A percentile compares a stretch with the other conserved stretches of the same genome.
These are phyloP conservation scores for Microcebus griseorufus DNA, from an alignment of 2,113 vertebrate species.

Conservation along the genomic window DNA sequence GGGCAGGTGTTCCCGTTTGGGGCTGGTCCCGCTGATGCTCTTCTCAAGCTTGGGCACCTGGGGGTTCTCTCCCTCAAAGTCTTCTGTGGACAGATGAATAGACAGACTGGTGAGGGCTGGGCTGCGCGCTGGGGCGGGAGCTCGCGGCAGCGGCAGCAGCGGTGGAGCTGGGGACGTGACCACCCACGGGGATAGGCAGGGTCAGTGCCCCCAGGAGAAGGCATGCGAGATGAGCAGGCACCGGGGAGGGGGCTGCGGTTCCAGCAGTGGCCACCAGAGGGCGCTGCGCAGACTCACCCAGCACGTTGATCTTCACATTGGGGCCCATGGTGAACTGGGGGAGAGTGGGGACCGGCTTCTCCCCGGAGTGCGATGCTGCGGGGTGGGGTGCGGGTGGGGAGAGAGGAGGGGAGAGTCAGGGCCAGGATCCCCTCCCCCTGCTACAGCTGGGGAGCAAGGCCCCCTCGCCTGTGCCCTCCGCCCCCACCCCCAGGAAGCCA, in stretches of 20 bases:
- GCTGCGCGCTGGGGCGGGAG: not conserved
- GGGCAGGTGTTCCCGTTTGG: slow-evolving; percentile 94
- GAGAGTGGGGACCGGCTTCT: slow-evolving; percentile 92
- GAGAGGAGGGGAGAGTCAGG: slow-evolving; percentile 77
- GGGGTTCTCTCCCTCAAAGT: slow-evolving; percentile 88
- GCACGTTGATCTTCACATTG: slow-evolving; percentile 94
- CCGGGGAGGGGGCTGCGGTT: slow-evolving; percentile 67
- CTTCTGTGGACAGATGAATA: slow-evolving; percentile 84
- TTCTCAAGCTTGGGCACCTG: slow-evolving; percentile 97
- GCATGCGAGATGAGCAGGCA: slow-evolving; percentile 61
- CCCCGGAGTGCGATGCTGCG: slow-evolving; percentile 91
- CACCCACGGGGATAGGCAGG: slow-evolving; percentile 41
- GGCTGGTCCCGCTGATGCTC: slow-evolving; percentile 97
- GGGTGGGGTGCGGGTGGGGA: slow-evolving; percentile 75
- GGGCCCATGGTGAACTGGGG: slow-evolving; percentile 96
- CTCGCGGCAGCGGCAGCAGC: slow-evolving; percentile 56
- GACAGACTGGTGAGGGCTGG: slow-evolving; percentile 36
- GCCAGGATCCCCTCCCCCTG: slow-evolving; percentile 58
- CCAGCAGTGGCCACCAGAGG: slow-evolving; percentile 78
- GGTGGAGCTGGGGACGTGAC: slow-evolving; percentile 50
- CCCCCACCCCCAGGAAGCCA: slow-evolving; percentile 59
- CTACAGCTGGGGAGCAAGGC: slow-evolving; percentile 66
- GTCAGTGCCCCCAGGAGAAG: not conserved
- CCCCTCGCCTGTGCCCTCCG: slow-evolving; percentile 42
- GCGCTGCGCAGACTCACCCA: slow-evolving; percentile 90